Evolutionary conservation across 64 coral and sea anemone species (phyloP).

Genomic region (Catalaphyllia jardinei): DNA sequence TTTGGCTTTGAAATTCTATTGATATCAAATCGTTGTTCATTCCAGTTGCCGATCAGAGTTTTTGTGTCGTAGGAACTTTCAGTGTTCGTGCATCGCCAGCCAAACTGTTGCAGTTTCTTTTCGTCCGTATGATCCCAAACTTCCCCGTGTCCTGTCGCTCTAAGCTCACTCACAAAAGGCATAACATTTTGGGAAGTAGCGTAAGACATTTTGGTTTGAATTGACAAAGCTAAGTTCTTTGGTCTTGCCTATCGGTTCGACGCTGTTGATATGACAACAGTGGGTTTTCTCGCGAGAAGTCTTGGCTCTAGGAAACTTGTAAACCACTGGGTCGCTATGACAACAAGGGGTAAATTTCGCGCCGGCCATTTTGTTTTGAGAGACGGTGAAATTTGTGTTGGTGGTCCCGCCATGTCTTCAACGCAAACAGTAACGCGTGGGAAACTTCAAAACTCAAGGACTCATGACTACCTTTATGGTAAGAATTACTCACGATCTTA

Average conservation of each 20-base stretch:
- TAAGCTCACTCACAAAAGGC: conserved; percentile 91
- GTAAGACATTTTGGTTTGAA: conserved; percentile 67
- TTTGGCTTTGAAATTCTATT: conserved; percentile 81
- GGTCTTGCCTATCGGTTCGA: neutral
- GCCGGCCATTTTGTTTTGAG: conserved; percentile 78
- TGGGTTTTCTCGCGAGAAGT: neutral
- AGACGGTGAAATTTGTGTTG: conserved; percentile 17
- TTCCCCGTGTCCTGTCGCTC: conserved; percentile 94
- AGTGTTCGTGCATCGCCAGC: conserved; percentile 95
- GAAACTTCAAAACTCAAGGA: conserved; percentile 79
- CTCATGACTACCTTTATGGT: conserved; percentile 99
- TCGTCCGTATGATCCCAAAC: conserved; percentile 99
- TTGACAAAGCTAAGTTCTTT: neutral
- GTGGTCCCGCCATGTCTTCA: conserved; percentile 70
- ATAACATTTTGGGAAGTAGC: conserved; percentile 61
- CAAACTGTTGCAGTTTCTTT: conserved; percentile 94
- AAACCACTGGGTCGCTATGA: conserved; percentile 55
- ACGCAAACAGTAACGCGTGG: conserved; percentile 89
- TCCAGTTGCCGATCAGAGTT: conserved; percentile 95
- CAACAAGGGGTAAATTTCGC: conserved; percentile 25
- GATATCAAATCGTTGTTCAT: conserved; percentile 96
- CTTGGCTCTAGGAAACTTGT: conserved; percentile 10
- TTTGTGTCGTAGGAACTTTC: conserved; percentile 86
- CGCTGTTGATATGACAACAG: conserved; percentile 66
- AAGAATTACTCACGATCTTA: conserved; percentile 15